phyloP scores from a whole-genome alignment of 2,888 invertebrate genomes.

The Maniola hyperantus region DNA sequence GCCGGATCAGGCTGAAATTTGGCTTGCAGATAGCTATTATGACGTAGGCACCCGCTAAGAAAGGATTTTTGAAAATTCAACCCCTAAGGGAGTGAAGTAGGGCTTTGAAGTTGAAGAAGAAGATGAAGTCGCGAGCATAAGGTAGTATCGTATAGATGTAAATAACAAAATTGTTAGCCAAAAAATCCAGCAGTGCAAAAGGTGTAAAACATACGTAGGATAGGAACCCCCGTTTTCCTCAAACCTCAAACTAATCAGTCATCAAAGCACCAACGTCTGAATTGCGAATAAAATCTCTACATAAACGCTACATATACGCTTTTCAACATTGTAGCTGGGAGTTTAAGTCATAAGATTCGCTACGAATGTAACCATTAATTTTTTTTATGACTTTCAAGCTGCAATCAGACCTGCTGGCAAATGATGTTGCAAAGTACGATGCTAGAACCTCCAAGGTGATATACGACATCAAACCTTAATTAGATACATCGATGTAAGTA shows the following conservation, averaged over 20 bases:
- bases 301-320: slow-evolving; percentile 41
- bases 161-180: slow-evolving; percentile 20
- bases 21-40: no score
- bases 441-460: no score
- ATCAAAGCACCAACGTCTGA: slow-evolving; percentile 46
- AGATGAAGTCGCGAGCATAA: no score
- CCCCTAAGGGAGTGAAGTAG: no score
- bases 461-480: no score
- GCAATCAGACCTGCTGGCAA: no score
- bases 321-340: slow-evolving; percentile 23
- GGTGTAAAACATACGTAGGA: slow-evolving; percentile 30
- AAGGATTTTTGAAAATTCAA: no score
- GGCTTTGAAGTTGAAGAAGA: no score
- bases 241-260: slow-evolving; percentile 53
- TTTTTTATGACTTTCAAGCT: neutral
- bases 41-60: no score
- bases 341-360: slow-evolving; percentile 26
- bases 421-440: no score
- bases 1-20: no score
- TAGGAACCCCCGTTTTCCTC: slow-evolving; percentile 39
- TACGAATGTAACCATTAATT: neutral
- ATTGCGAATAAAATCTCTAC: slow-evolving; percentile 43
- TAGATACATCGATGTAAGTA: no score
- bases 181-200: slow-evolving; percentile 23
- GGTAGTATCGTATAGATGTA: neutral